Conservation (phyloP, 2,797 vertebrate genomes). For the Gymnoscopelus braueri region DNA sequence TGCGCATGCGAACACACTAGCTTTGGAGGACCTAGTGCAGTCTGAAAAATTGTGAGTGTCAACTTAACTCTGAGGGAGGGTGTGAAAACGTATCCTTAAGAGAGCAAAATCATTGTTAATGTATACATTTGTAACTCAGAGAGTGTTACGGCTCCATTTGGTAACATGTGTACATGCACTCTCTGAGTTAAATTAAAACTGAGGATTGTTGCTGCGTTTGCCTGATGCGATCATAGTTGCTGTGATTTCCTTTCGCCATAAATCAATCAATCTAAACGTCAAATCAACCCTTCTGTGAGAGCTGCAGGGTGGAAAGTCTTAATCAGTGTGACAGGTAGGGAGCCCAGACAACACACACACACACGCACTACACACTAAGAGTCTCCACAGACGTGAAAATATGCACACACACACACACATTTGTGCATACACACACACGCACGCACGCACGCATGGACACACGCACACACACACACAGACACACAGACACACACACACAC, state of each 20-base stretch:
- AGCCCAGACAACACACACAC: conserved; percentile 41
- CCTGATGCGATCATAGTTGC: conserved; percentile 40
- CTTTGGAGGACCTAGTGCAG: too few species aligned
- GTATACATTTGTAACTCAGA: not conserved
- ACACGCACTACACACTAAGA: conserved; percentile 25
- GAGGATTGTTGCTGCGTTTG: not conserved
- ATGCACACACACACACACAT: conserved; percentile 7
- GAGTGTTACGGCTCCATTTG: too few species aligned
- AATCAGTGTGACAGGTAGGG: conserved; percentile 61
- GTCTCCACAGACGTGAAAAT: not conserved
- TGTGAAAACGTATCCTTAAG: too few species aligned
- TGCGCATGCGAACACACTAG: too few species aligned
- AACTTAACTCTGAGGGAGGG: too few species aligned
- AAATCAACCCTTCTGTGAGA: conserved; percentile 56
- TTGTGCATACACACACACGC: conserved; percentile 15
- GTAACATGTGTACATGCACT: too few species aligned
- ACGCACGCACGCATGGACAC: not conserved
- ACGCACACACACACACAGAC: conserved; percentile 16
- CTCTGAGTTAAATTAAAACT: too few species aligned
- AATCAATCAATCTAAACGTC: conserved; percentile 61
- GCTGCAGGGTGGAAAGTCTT: conserved; percentile 56
- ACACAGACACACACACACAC: not conserved
- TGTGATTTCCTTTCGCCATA: conserved; percentile 54
- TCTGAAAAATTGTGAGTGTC: too few species aligned
- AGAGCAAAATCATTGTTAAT: too few species aligned